Evolutionary conservation across 2,888 invertebrate genomes (phyloP), one percentile per base, ranked within the genome.

Genomic region (Nemotelus pantherinus): DNA sequence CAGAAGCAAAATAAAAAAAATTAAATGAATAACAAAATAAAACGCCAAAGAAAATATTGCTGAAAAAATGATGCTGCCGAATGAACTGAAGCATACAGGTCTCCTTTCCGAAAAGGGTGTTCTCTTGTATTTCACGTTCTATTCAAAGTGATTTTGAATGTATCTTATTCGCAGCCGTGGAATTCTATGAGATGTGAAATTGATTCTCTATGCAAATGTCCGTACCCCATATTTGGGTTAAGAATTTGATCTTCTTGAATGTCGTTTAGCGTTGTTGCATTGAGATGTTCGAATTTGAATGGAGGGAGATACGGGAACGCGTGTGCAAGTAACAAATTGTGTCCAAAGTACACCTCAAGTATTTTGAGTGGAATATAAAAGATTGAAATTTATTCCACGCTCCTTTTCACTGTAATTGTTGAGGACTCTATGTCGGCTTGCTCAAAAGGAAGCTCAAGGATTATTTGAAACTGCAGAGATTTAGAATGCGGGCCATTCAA

Each of bases 171-270:
- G 63, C 60, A 9, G n/a, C 60, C 9, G 55, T 60, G 64, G 63
- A 68, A 75, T 60, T 77, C 74, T 77, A 71, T 79, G 77, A 77
- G 76, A 79, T 79, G 77, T 76, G 79, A 79, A 79, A 79, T 79
- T 71, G 79, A 79, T 79, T 79, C 79, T 77, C 71, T 76, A 79
- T 79, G 79, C 77, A 79, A 79, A 79, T 77, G 60, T 57, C 43
- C 9, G 63, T 58, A 72, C 45, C n/a, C 4, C 39, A 67, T 70
- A 70, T 70, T 4, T 68, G 50, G 53, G 74, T 60, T 60, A 74
- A 47, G 74, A 63, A 63, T 63, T 48, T 60, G 74, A 55, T 71
- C 53, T 53, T 7, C 68, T 53, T 55, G n/a, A 10, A 53, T 43
- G 43, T 47, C 6, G 41, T 57, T 25, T 55, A 7, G n/a, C n/a